A percentile compares a stretch with the other conserved stretches of the same genome.
Evolutionary conservation across 2,113 vertebrate species (phyloP).

Genomic region (Carollia perspicillata): DNA sequence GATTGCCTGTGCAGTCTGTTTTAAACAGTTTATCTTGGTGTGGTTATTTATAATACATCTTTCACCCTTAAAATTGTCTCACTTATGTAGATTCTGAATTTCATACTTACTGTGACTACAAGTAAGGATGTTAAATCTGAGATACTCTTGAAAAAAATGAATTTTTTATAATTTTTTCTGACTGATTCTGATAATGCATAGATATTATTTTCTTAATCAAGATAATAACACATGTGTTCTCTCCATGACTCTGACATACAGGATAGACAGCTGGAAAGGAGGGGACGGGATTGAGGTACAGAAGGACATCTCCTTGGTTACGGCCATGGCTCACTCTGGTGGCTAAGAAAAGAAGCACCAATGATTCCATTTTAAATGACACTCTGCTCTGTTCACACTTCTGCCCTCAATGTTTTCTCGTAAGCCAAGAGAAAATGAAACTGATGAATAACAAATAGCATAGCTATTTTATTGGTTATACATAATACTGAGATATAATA

Average conservation of each 20-base stretch:
- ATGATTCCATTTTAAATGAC: neutral
- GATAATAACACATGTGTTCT: neutral
- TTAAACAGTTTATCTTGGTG: neutral
- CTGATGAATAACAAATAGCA: neutral
- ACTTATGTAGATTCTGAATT: neutral
- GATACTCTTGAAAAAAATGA: neutral
- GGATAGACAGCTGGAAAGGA: neutral
- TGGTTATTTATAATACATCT: neutral
- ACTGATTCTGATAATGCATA: neutral
- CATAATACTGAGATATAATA: neutral
- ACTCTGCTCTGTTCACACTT: neutral
- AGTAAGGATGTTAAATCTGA: neutral
- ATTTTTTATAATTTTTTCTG: neutral
- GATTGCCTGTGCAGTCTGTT: no score
- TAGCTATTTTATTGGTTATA: neutral
- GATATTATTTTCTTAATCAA: neutral
- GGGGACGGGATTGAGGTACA: fast-evolving
- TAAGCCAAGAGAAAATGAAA: neutral
- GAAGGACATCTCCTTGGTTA: neutral
- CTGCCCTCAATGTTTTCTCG: neutral
- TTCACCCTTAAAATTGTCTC: neutral
- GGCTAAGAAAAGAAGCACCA: neutral
- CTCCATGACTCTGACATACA: neutral
- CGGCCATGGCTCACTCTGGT: neutral
- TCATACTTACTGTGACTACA: neutral